Base-by-base conservation (phyloP, 2,113 vertebrate species). In the Eulemur rufifrons region DNA sequence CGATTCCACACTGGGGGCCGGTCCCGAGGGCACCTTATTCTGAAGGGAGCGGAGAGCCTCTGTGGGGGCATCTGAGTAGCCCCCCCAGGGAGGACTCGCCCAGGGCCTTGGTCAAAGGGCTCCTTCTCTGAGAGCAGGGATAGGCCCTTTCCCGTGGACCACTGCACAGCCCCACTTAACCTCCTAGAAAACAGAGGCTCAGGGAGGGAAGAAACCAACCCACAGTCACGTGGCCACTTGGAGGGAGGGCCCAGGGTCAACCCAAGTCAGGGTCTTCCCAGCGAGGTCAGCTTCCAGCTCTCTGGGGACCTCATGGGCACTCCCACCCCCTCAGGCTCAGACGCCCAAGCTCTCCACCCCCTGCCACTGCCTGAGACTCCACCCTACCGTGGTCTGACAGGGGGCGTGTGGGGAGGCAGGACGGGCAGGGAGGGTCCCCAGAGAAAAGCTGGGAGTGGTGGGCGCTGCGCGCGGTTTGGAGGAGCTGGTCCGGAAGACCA, bases 361-460 rank as follows among this genome's bases (percentile, higher is more conserved):
- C 52, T 15, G 14, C 50, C 50, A 14, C 50, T 52, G 50, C 14
- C 50, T 52, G 14, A 52, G 50, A 52, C 50, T 52, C 50, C 50
- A 52, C 2, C 56, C 56, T 59, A 23, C 23, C 3, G 23, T 23
- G 9, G 56, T 23, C 56, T 10, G 25, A 27, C 25, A 1, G 23
- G 18, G 0, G 59, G 61, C 8, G 63, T 14, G n/a, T 45, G 32
- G 39, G 59, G 47, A 61, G 50, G 68, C 0, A 18, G 27, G 83
- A 15, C 0, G 5, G 20, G 78, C 84, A 14, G 93, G 7, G 42
- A 59, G 63, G 34, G 68, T 59, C 45, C 80, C 69, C 89, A 17
- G 93, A 95, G 81, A 56, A 84, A 87, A 91, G 21, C 34, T 59
- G 82, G 90, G 64, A 71, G 68, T 3, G 47, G 84, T 54, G 42